Evolutionary conservation across 2,797 vertebrate species (phyloP).

Genomic region (Schizopygopsis pylzovi): DNA sequence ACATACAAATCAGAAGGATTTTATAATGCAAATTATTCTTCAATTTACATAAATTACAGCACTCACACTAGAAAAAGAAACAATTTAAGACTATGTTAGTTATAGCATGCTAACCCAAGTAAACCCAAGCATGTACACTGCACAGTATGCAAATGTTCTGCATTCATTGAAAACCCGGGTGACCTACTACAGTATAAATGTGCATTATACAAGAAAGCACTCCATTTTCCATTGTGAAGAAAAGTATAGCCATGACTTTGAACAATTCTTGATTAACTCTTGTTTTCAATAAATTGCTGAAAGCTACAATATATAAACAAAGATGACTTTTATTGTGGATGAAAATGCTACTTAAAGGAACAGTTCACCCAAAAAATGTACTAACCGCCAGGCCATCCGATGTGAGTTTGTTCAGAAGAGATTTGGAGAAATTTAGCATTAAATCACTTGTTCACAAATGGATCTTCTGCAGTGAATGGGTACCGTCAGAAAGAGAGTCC

Average conservation of each 20-base stretch:
- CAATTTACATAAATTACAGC: not conserved
- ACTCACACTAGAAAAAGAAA: not conserved
- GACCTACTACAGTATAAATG: not conserved
- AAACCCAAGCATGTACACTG: not conserved
- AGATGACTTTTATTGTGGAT: not conserved
- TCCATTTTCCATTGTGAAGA: not conserved
- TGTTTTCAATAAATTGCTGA: not conserved
- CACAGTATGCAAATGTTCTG: not conserved
- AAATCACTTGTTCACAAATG: not conserved
- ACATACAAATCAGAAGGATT: not conserved
- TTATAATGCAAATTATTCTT: not conserved
- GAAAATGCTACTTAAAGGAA: not conserved
- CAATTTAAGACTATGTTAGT: not conserved
- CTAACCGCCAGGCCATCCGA: not conserved
- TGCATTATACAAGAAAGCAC: not conserved
- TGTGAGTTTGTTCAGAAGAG: not conserved
- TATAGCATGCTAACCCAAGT: not conserved
- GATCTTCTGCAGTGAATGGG: not conserved
- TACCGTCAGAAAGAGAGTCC: not conserved
- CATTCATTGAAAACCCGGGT: not conserved
- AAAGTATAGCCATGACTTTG: not conserved
- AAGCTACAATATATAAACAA: not conserved
- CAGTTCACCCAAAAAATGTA: not conserved
- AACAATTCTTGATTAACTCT: not conserved
- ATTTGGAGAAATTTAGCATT: not conserved